Base-by-base conservation (phyloP, 2,113 vertebrate genomes). In the Neogobius melanostomus region DNA sequence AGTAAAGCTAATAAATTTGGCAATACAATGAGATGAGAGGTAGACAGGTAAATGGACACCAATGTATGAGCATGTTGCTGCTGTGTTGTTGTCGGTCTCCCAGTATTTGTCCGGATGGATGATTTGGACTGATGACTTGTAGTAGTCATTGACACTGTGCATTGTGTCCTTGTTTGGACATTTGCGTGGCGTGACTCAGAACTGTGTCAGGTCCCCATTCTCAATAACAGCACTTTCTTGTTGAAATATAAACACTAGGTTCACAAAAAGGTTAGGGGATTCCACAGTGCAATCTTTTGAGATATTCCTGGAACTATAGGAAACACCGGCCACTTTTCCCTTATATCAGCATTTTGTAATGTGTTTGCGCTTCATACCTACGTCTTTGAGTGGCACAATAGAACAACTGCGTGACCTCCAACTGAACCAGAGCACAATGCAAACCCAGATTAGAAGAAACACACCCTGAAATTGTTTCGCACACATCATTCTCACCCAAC, bases 351-450 rank as follows among this genome's bases (percentile, higher is more conserved):
- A 53, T 67, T 74, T 75, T 11, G 4, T 52, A 57, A 52, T 75
- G 62, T 59, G 17, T 76, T 69, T 84, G 73, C 65, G 60, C 66
- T 71, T 67, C 52, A 61, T 69, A 64, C 61, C 71, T 63, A 51
- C 53, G 67, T 74, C 54, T 50, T 12, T 72, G 73, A 78, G 48
- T 45, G 28, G 65, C 59, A 81, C 77, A 88, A 69, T 74, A 71
- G 74, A 81, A 74, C 69, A 79, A 85, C 62, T 64, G 64, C 16
- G 76, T 87, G 85, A 85, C 85, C 88, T 84, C 46, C 6, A 42
- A 4, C 54, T 91, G 88, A 90, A 91, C 90, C 64, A 62, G 65
- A 64, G 36, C 54, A 79, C 83, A 86, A 85, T 87, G 66, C 77
- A 71, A 88, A 71, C 62, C 70, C 16, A 28, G 77, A 89, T 88